Base-by-base conservation (phyloP, 2,888 invertebrate species). In the Sisyra nigra region DNA sequence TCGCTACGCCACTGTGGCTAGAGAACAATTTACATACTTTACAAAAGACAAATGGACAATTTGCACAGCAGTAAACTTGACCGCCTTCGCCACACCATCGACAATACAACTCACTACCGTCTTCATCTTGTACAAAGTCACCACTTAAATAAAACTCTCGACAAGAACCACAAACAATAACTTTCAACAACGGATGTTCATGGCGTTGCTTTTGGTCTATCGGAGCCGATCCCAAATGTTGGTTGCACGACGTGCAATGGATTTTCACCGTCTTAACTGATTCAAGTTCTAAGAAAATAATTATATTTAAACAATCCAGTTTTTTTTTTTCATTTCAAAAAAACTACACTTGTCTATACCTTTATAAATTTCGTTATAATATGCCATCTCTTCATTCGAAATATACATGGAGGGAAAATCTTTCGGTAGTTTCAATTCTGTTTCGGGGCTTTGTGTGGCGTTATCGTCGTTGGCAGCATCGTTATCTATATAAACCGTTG, bases 51-150 rank as follows among this genome's bases (percentile, higher is more conserved):
- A 71, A 77, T 39, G 76, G 73, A 48, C 85, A 85, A 47, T 72
- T 71, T 2, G 83, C 76, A 54, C 85, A 85, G 55, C 84, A 85
- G 54, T 82, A 78, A 1, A 85, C 80, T 40, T 41, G 41, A 4
- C 63, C 64, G 24, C 70, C 85, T 58, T 85, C 83, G 0, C 84
- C 85, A 55, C 85, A 85, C 85, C 84, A 85, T 40, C 84, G 71
- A 52, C 85, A 85, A 54, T 84, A 85, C 47, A 85, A 62, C 57
- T 85, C 85, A 11, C 83, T 84, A 17, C 82, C 82, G 63, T 85
- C 85, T 57, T 84, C 83, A 40, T 84, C 84, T 61, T 82, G 82
- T 46, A 80, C 81, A 58, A 85, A 85, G 52, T 80, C 81, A 4
- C 84, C 84, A 57, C 82, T 82, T 42, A 79, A 80, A 55, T 84